Conservation (phyloP, 1,140 invertebrate species). For the Drosophila truncata region DNA sequence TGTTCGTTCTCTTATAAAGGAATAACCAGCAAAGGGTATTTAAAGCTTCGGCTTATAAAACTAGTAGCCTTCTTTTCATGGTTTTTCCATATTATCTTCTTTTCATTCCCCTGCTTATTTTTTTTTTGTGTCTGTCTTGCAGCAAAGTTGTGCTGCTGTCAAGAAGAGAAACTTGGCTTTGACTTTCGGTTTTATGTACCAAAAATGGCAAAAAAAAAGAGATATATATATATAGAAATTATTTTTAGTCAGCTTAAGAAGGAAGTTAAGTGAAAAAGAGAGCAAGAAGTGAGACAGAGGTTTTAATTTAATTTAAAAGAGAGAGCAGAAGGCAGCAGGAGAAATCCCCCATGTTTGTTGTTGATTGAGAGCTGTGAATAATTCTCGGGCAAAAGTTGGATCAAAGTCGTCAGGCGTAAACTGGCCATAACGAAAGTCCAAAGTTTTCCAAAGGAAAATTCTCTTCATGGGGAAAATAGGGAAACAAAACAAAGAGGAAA, state of each 20-base stretch:
- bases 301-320: conserved; percentile 43
- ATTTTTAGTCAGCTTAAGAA: conserved; percentile 44
- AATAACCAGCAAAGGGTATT: too few species aligned
- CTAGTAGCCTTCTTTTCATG: neutral
- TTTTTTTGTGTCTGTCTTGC: conserved; percentile 3
- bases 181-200: conserved; percentile 40
- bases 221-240: neutral
- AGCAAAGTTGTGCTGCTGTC: conserved; percentile 42
- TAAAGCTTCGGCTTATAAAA: too few species aligned
- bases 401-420: conserved; percentile 21
- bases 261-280: conserved; percentile 27
- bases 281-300: conserved; percentile 12
- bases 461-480: neutral
- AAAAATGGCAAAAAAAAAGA: conserved; percentile 6
- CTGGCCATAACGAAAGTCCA: conserved; percentile 11
- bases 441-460: neutral
- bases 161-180: conserved; percentile 47
- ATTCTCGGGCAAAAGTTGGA: conserved; percentile 18
- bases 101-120: neutral
- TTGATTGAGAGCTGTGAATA: conserved; percentile 35
- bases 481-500: neutral
- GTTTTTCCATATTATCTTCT: conserved; percentile 6
- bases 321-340: neutral
- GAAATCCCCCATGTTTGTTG: neutral
- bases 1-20: too few species aligned